Conservation (phyloP, 2,888 invertebrate species). For the Nowickia ferox region DNA sequence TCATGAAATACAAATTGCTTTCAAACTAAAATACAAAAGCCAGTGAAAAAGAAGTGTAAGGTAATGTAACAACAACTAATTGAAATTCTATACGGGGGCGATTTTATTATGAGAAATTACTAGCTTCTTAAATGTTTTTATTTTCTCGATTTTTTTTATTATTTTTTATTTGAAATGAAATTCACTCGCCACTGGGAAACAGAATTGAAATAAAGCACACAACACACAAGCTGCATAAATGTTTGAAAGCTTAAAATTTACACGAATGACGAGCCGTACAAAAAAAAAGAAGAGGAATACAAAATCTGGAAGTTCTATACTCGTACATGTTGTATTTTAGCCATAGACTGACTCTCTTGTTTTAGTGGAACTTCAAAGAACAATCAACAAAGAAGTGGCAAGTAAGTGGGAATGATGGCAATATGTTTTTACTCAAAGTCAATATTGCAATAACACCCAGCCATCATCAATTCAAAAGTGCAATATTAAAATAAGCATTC, state of each 20-base stretch:
- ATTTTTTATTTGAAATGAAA: constrained; percentile 2
- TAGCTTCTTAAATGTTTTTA: constrained; percentile 73
- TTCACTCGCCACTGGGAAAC: constrained; percentile 16
- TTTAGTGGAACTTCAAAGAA: constrained; percentile 30
- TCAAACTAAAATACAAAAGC: constrained; percentile 12
- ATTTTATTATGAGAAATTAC: constrained; percentile 82
- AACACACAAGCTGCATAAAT: constrained; percentile 19
- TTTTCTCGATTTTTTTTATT: constrained; percentile 18
- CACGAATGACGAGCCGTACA: constrained; percentile 10
- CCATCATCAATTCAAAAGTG: no score
- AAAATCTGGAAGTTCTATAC: constrained; percentile 52
- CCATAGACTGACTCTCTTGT: background rate
- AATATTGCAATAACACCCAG: no score
- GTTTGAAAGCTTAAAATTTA: constrained; percentile 58
- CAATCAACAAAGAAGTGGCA: constrained; percentile 32
- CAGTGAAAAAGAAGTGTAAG: constrained; percentile 55
- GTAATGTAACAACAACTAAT: constrained; percentile 76
- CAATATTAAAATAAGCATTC: no score
- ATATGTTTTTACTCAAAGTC: background rate
- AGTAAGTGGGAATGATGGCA: constrained; percentile 25
- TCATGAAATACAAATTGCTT: constrained; percentile 46
- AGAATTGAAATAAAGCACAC: constrained; percentile 7
- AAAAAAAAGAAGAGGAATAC: constrained; percentile 18
- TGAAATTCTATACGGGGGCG: constrained; percentile 82
- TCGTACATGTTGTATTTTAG: constrained; percentile 18